A percentile compares a stretch with the other conserved stretches of the same genome.
phyloP scores from a whole-genome alignment of 2,797 vertebrate genomes.

The Fratercula arctica region DNA sequence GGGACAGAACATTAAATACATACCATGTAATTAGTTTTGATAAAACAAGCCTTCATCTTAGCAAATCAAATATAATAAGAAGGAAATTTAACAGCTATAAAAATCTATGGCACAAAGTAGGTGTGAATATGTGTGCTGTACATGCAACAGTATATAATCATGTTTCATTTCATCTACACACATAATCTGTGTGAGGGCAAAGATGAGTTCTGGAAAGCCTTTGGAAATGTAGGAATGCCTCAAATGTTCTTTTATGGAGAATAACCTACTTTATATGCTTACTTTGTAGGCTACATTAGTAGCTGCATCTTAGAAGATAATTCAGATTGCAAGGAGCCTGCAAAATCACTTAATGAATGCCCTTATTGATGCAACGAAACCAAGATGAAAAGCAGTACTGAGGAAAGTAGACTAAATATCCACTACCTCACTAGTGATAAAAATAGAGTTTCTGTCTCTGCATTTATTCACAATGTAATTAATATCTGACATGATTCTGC shows the following conservation, averaged over 20 bases:
- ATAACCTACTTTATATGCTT: neutral
- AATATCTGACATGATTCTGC: constrained; percentile 16
- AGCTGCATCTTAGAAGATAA: neutral
- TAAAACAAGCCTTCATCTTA: constrained; percentile 64
- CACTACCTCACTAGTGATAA: neutral
- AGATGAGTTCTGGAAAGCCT: neutral
- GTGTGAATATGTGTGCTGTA: constrained; percentile 5
- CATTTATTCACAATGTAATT: constrained; percentile 17
- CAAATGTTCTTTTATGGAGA: neutral
- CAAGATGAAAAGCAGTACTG: neutral
- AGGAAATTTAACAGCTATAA: constrained; percentile 64
- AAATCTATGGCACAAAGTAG: constrained; percentile 31
- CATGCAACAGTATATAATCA: neutral
- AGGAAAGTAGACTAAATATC: constrained; percentile 4
- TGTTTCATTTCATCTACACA: neutral
- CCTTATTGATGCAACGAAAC: constrained; percentile 8
- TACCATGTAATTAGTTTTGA: constrained; percentile 71
- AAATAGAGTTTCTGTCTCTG: neutral
- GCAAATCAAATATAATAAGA: constrained; percentile 71
- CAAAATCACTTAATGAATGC: neutral
- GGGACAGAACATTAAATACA: constrained; percentile 68
- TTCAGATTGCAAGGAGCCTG: neutral
- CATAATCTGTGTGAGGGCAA: neutral
- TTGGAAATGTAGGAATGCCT: neutral
- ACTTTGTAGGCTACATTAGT: neutral